Conservation (phyloP, 2,113 vertebrate species). For the Lucifuga dentata region DNA sequence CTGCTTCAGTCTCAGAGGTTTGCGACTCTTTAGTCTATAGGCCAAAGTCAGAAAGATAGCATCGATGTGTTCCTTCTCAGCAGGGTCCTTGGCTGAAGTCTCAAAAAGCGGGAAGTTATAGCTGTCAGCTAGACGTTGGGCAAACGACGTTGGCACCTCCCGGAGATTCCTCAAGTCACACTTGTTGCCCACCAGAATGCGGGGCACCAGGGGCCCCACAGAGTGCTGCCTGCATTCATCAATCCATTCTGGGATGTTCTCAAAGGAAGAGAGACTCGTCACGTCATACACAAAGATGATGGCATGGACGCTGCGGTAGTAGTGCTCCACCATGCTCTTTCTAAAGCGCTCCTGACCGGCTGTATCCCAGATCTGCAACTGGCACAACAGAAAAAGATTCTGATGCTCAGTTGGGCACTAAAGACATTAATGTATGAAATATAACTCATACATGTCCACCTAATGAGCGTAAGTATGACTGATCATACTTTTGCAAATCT, state of each 20-base stretch:
- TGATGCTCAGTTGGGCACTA: no score
- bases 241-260: slow-evolving; percentile 82
- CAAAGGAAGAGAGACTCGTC: slow-evolving; percentile 78
- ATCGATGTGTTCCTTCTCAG: slow-evolving; percentile 81
- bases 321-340: slow-evolving; percentile 86
- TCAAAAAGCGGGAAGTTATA: slow-evolving; percentile 83
- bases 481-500: no score
- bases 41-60: slow-evolving; percentile 84
- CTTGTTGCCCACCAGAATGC: slow-evolving; percentile 84
- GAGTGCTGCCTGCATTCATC: slow-evolving; percentile 79
- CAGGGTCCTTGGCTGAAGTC: slow-evolving; percentile 82
- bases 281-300: slow-evolving; percentile 84
- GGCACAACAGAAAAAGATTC: slow-evolving; percentile 18
- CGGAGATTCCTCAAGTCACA: slow-evolving; percentile 77
- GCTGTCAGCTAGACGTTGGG: slow-evolving; percentile 78
- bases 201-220: slow-evolving; percentile 78
- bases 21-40: slow-evolving; percentile 82
- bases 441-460: no score
- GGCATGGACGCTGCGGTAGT: slow-evolving; percentile 82
- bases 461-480: no score
- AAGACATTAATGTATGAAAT: no score
- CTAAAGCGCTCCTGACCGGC: slow-evolving; percentile 84
- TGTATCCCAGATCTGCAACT: slow-evolving; percentile 86
- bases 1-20: slow-evolving; percentile 82
- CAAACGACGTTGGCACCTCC: slow-evolving; percentile 76